Base-by-base conservation (phyloP, 2,113 vertebrate genomes). In the Otocyon megalotis region DNA sequence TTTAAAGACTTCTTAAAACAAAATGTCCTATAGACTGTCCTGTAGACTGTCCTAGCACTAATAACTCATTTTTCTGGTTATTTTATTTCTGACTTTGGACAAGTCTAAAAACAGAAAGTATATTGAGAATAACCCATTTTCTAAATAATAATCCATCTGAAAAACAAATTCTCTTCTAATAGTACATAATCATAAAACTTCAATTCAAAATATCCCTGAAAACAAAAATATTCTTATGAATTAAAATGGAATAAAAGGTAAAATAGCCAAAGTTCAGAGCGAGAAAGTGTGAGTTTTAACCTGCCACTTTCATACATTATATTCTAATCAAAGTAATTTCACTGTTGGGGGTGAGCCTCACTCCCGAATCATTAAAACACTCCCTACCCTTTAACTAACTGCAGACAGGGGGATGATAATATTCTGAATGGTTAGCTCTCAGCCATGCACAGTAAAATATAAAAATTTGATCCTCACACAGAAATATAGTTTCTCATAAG, bases 181-280 rank as follows among this genome's bases (percentile, higher is more conserved):
- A 7, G 58, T 65, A 93, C 77, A 1, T 54, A 97, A 77, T 80
- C 67, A 90, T 60, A 93, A 97, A 92, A 96, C 11, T 20, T 87
- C 60, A 90, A 86, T 93, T 91, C 53, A 95, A 97, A 96, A 96
- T 69, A 97, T 95, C 43, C n/a, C 48, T 93, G 53, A 87, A 96
- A 95, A 84, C 30, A 94, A 96, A 97, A 96, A 81, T 90, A 82
- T 76, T 86, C 93, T 96, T 76, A 74, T 2, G 8, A 58, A 93
- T 37, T 88, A 88, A 97, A 97, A 93, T 32, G 69, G n/a, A 96
- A 93, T 74, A 84, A 95, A 94, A 87, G 37, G 37, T 71, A 83
- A 94, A 94, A 84, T 6, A 80, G 50, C 93, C 43, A 94, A 74
- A 58, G 84, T 84, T n/a, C 87, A 50, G 88, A 85, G 28, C 17